Evolutionary conservation across 2,797 vertebrate genomes (phyloP), one percentile per base, ranked within the genome.

Genomic region (Chelonia mydas): DNA sequence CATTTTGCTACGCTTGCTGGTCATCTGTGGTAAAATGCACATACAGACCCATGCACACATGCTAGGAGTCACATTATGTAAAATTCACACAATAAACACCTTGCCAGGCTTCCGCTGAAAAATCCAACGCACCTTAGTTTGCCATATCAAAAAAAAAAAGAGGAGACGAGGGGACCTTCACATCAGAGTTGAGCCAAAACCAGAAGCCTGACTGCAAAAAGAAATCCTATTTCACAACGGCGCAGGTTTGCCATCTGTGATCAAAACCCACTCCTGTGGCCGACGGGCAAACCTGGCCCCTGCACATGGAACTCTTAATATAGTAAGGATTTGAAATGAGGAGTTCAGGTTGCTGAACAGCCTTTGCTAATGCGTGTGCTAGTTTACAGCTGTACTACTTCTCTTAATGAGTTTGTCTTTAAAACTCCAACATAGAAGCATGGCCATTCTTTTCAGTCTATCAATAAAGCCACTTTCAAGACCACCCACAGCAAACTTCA

Each of bases 381-480:
- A 37, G 77, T 50, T 76, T 41, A 41, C 57, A 72, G 37, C 77
- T 68, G 59, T n/a, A 33, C 15, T 65, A n/a, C 33, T 65, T 88
- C 0, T 0, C n/a, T 81, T 19, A 31, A 80, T 77, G 51, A 78
- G 55, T 41, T 84, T 85, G 84, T 54, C 31, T 17, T 27, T 57
- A 17, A 37, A 76, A 77, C 41, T 86, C 37, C 68, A 21, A 0
- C 41, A 61, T 28, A 91, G 49, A 33, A 83, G 53, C 7, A 4
- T 6, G 2, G 41, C 31, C 5, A 3, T 13, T 50, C 47, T 49
- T 61, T 83, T 54, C 2, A 0, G 21, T 74, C 86, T 57, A 37
- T 86, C 84, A 27, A 49, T 88, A 84, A 94, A 92, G 19, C 3
- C 55, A 76, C 31, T 77, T 90, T 59, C 41, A 53, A 78, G 28